Base-by-base conservation (phyloP, 64 coral and sea anemone genomes). In the Platygyra sinensis region DNA sequence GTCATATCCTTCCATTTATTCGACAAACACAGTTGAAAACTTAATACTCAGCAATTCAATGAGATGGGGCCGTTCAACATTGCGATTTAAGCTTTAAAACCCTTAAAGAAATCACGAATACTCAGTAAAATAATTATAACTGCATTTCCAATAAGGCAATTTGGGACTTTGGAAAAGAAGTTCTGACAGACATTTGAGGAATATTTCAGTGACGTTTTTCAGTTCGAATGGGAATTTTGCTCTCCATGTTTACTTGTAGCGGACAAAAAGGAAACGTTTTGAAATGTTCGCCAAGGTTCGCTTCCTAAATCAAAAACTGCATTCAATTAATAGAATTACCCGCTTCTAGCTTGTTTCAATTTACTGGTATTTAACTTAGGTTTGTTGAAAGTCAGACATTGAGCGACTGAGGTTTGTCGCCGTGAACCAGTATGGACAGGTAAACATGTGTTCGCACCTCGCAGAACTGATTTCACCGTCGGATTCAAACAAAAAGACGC, bases 311-410 rank as follows among this genome's bases (percentile, higher is more conserved):
- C n/a, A 69, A 24, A 69, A 69, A 69, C n/a, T 27, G 65, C 10
- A 28, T 69, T n/a, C 22, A 69, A 25, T 69, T 27, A 57, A 79
- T 79, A 59, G 50, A 57, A 79, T 79, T 16, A 79, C 51, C 50
- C 24, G 76, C 55, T 79, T 79, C 49, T 79, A 79, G 76, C 76
- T 79, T 55, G 76, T 22, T 79, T 79, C 76, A 79, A 79, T 30
- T 79, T 25, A 79, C 76, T 79, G 76, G 76, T 57, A n/a, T 79
- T 57, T 55, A 54, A 13, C n/a, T 4, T 79, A 12, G 8, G 22
- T 28, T 79, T 79, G 24, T n/a, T 25, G 24, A 55, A 22, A 79
- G n/a, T 79, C 51, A 79, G 49, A 79, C 76, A 79, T 79, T 27
- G 22, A 77, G 49, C 38, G 20, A 38, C 38, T n/a, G 24, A 52